Evolutionary conservation across 1,140 invertebrate genomes (phyloP).

Genomic region (Penaeus japonicus): DNA sequence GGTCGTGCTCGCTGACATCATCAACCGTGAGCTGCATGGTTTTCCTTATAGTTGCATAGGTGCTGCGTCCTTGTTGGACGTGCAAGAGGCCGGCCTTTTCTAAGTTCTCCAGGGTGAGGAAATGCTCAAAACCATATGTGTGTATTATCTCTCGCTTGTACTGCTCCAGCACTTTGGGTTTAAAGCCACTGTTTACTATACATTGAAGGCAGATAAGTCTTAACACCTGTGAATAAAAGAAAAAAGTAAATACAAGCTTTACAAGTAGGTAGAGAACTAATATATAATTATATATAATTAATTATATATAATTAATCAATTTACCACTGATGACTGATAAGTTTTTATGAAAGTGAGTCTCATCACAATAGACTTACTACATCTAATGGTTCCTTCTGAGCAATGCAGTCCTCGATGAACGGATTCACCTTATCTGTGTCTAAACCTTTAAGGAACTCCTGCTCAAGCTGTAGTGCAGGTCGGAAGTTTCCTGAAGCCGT

Average conservation of each 20-base stretch:
- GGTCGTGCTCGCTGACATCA: slow-evolving; percentile 83
- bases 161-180: slow-evolving; percentile 87
- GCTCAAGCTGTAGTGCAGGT: slow-evolving; percentile 77
- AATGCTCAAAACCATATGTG: slow-evolving; percentile 88
- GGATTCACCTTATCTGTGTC: slow-evolving; percentile 87
- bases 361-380: slow-evolving; percentile 68
- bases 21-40: slow-evolving; percentile 84
- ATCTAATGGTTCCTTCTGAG: slow-evolving; percentile 79
- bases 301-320: no score
- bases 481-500: slow-evolving; percentile 74
- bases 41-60: slow-evolving; percentile 68
- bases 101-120: slow-evolving; percentile 84
- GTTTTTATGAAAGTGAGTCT: no score
- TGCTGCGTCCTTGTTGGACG: slow-evolving; percentile 68
- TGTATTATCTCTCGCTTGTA: slow-evolving; percentile 93
- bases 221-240: slow-evolving; percentile 70
- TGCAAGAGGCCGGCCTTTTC: slow-evolving; percentile 86
- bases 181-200: slow-evolving; percentile 78
- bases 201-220: slow-evolving; percentile 90
- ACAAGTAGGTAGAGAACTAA: neutral
- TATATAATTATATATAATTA: no score
- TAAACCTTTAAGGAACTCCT: slow-evolving; percentile 90
- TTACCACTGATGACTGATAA: no score
- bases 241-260: slow-evolving; percentile 7
- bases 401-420: slow-evolving; percentile 92